These are phyloP conservation scores for Micropterix aruncella DNA, from an alignment of 2,888 invertebrate genomes.

Conservation along the genomic window DNA sequence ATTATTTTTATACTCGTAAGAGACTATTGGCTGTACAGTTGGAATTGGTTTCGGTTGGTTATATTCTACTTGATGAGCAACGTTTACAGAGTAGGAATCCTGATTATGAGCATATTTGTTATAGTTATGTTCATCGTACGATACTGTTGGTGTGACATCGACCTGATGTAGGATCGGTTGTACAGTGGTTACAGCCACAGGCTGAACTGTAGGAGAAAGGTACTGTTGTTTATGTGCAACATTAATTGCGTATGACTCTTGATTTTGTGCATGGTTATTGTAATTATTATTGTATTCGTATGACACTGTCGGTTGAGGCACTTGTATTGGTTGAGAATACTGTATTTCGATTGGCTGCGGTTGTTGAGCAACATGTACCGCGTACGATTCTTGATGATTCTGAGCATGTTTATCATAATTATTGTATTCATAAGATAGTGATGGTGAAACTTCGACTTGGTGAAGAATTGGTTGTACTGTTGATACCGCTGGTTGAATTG, in stretches of 20 bases:
- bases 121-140: neutral
- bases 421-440: too few relatives aligned
- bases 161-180: neutral
- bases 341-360: neutral
- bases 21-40: neutral
- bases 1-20: neutral
- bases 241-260: neutral
- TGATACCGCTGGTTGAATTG: conserved; percentile 18
- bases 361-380: neutral
- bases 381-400: neutral
- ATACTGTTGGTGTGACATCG: neutral
- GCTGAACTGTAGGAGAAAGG: too few relatives aligned
- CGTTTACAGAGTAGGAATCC: too few relatives aligned
- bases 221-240: too few relatives aligned
- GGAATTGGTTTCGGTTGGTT: too few relatives aligned
- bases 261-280: neutral
- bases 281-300: neutral
- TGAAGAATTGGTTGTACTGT: too few relatives aligned
- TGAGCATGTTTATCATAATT: conserved; percentile 7
- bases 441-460: too few relatives aligned
- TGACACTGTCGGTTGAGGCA: neutral
- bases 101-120: too few relatives aligned
- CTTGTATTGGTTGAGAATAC: neutral
- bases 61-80: too few relatives aligned
- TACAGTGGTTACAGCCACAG: too few relatives aligned